These are phyloP conservation scores for Pangasius macronema DNA, from an alignment of 2,797 vertebrate genomes.

Conservation along the genomic window DNA sequence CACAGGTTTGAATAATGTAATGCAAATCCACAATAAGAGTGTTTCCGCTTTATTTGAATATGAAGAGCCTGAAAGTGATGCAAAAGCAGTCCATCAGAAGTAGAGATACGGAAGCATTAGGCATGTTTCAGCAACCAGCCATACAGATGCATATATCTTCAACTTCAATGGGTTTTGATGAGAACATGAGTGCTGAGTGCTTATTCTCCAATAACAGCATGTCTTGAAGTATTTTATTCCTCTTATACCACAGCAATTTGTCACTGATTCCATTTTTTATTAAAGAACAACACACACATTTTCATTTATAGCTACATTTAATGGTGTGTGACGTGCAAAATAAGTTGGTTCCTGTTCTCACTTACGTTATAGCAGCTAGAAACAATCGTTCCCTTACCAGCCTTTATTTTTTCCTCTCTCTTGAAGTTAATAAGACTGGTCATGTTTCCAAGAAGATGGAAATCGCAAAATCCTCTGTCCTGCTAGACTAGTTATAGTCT, in stretches of 20 bases:
- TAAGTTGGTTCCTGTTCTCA: neutral
- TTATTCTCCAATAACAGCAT: neutral
- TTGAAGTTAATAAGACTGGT: neutral
- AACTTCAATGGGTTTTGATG: neutral
- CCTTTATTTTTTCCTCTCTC: no score
- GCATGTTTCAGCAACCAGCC: neutral
- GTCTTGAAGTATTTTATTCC: neutral
- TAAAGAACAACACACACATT: neutral
- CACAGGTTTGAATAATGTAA: neutral
- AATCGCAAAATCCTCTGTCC: neutral
- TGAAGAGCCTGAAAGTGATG: neutral
- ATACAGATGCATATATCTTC: neutral
- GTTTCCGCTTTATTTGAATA: slow-evolving; percentile 1
- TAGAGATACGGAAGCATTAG: neutral
- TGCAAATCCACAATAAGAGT: neutral
- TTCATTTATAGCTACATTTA: neutral
- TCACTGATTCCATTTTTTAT: neutral
- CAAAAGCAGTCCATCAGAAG: neutral
- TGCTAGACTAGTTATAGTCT: neutral
- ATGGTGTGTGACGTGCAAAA: neutral
- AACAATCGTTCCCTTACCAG: no score
- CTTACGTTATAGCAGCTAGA: neutral
- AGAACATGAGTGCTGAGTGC: neutral
- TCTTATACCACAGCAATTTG: neutral
- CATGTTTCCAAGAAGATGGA: neutral